Evolutionary conservation across 1,140 invertebrate genomes (phyloP).

Genomic region (Catajapyx aquilonaris): DNA sequence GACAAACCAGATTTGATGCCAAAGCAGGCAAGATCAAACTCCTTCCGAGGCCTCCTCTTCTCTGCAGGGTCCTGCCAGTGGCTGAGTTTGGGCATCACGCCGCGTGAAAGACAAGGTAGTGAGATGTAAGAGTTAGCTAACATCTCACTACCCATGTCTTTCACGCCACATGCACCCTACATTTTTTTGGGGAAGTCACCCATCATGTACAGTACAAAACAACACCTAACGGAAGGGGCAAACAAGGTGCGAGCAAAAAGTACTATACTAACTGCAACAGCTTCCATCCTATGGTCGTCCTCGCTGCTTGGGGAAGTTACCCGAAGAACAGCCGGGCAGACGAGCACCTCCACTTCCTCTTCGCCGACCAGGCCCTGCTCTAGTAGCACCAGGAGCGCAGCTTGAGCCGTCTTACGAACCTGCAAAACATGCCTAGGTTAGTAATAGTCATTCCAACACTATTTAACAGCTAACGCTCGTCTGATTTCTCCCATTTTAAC

Average conservation of each 20-base stretch:
- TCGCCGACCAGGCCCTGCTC: constrained; percentile 34
- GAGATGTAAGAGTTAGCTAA: constrained; percentile 39
- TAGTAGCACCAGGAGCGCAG: constrained; percentile 32
- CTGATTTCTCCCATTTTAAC: no score
- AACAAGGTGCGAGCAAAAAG: constrained; percentile 1
- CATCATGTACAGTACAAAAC: background rate
- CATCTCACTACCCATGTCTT: constrained; percentile 95
- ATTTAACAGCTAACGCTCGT: no score
- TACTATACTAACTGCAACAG: constrained; percentile 24
- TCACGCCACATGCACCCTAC: no score
- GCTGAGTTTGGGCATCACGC: constrained; percentile 13
- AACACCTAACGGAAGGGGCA: background rate
- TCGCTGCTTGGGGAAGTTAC: constrained; percentile 22
- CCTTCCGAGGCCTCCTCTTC: background rate
- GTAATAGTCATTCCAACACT: no score
- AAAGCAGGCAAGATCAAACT: constrained; percentile 13
- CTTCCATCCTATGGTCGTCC: constrained; percentile 25
- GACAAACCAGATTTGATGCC: constrained; percentile 55
- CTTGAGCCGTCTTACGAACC: constrained; percentile 39
- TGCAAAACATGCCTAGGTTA: no score
- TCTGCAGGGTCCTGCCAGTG: background rate
- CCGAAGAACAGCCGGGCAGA: constrained; percentile 32
- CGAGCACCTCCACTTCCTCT: constrained; percentile 31
- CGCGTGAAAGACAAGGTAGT: constrained; percentile 85
- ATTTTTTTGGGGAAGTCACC: background rate